These are phyloP conservation scores for Clarias batrachus DNA, from an alignment of 2,113 vertebrate species.

Conservation along the genomic window DNA sequence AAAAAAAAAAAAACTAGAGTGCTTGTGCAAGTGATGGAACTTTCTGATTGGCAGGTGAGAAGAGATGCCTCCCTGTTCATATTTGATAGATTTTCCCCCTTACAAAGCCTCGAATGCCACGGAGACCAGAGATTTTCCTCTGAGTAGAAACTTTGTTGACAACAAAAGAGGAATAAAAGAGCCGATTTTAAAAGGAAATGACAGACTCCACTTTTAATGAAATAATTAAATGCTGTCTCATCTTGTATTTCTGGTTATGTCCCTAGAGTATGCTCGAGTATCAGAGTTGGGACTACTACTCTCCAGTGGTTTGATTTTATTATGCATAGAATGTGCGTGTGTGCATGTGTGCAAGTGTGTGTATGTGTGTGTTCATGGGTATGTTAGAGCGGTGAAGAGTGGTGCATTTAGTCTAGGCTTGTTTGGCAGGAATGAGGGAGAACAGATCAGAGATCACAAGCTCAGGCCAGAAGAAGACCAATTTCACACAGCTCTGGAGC, in stretches of 20 bases:
- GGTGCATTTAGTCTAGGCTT: constrained; percentile 24
- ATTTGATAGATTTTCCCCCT: neutral
- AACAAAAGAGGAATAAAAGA: neutral
- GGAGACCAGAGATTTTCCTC: neutral
- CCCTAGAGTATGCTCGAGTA: neutral
- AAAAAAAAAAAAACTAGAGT: neutral
- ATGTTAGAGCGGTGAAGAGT: neutral
- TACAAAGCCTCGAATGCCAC: neutral
- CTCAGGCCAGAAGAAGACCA: constrained; percentile 63
- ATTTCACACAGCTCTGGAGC: constrained; percentile 75
- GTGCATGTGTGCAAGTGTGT: constrained; percentile 21
- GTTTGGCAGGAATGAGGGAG: constrained; percentile 49
- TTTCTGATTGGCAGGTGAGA: neutral
- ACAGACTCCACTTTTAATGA: neutral
- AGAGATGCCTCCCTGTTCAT: neutral
- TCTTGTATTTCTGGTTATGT: neutral
- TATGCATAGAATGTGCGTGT: neutral
- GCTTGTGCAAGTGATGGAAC: neutral
- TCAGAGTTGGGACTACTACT: neutral
- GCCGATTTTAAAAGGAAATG: neutral
- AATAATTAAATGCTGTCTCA: neutral
- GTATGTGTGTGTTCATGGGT: neutral
- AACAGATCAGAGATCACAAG: constrained; percentile 62
- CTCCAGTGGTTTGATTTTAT: neutral
- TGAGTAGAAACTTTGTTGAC: neutral